Evolutionary conservation across 2,113 vertebrate genomes (phyloP), one percentile per base, ranked within the genome.

Genomic region (Fregata magnificens): DNA sequence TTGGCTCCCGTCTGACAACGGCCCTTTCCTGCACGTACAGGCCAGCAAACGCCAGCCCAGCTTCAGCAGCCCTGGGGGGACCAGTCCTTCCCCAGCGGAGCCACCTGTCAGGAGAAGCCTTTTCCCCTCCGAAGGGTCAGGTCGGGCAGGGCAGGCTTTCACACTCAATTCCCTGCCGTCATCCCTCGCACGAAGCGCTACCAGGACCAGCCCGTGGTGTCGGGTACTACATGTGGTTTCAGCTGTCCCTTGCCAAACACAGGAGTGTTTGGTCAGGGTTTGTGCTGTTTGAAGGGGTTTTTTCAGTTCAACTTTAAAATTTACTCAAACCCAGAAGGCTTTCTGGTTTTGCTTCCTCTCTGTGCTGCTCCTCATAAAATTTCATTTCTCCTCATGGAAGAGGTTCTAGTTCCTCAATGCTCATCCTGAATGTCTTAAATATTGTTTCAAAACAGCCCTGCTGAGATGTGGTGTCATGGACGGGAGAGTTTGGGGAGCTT

Each of bases 161-260:
- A 9, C 0, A 2, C 47, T 56, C 44, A 2, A 1, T 36, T 40
- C 44, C 36, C 45, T 58, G 70, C 65, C 82, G 59, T 49, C 55
- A 44, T 22, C 63, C 22, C 53, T 65, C 2, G 3, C 59, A 34
- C 13, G 9, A 69, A 85, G 62, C 74, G 5, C 21, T 15, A 2
- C 21, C 0, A 0, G 56, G 26, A 38, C 11, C 13, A 16, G 84
- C 31, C 34, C 0, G 16, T 1, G 1, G 7, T 32, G 4, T 5
- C 2, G 6, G 56, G 50, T 11, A 1, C 83, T 59, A 83, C 72
- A 73, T 74, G 87, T 89, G 86, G 59, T 55, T 90, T 83, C 76
- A 56, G 42, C 67, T 21, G 67, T 28, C 79, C 18, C 56, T 62
- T 31, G 62, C 29, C 86, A 58, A 83, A 70, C 59, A 53, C 0